These are phyloP conservation scores for Carcina quercana DNA, from an alignment of 2,888 invertebrate genomes.

Conservation along the genomic window DNA sequence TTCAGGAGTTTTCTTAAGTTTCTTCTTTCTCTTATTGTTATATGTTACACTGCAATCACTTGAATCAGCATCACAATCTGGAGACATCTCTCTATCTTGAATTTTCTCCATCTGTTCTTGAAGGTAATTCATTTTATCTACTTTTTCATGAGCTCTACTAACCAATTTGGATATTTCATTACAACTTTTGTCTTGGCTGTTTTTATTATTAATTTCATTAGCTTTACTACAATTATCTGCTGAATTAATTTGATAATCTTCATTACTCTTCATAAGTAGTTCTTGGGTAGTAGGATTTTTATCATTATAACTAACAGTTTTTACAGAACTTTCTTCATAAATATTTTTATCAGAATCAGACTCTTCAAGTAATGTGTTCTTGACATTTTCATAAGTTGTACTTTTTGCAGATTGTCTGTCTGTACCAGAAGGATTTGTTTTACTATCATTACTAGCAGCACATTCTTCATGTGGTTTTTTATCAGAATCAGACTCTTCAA, in stretches of 20 bases:
- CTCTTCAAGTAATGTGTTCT: conserved; percentile 20
- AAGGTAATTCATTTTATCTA: conserved; percentile 1
- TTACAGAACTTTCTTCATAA: too few species aligned
- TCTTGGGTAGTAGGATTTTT: not conserved
- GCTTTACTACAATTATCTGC: not conserved
- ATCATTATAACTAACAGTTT: not conserved
- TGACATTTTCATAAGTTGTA: conserved; percentile 6
- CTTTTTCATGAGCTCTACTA: conserved; percentile 7
- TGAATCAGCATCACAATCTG: conserved; percentile 14
- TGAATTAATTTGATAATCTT: too few species aligned
- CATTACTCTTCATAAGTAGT: too few species aligned
- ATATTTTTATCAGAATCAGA: conserved; percentile 5
- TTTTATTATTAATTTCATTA: not conserved
- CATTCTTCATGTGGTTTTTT: too few species aligned
- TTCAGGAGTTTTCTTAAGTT: conserved; percentile 22
- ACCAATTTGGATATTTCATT: not conserved
- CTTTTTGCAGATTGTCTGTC: conserved; percentile 2
- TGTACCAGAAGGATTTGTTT: too few species aligned
- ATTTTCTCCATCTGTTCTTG: not conserved
- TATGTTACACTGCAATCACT: conserved; percentile 22
- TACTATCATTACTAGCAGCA: too few species aligned
- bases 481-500: too few species aligned
- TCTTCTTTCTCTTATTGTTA: conserved; percentile 19
- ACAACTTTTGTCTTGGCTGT: not conserved
- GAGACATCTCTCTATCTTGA: not conserved